Base-by-base conservation (phyloP, 2,113 vertebrate genomes). In the Atractosteus spatula region DNA sequence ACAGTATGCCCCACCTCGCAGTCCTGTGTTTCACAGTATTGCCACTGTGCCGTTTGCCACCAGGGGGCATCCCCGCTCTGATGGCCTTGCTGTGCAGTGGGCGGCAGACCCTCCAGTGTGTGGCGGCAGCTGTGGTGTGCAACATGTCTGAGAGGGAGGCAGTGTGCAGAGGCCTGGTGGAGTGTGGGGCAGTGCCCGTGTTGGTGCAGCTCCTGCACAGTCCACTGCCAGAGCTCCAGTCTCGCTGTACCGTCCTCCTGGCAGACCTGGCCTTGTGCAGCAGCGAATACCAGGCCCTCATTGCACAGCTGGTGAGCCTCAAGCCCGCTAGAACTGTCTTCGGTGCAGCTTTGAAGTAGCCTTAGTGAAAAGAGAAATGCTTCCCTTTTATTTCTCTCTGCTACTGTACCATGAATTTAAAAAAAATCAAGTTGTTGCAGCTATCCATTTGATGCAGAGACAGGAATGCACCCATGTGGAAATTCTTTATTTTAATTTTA, bases 241-340 rank as follows among this genome's bases (percentile, higher is more conserved):
- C 89, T 7, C 89, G 90, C 62, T 91, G 89, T 59, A 82, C 89
- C 2, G 76, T 91, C 55, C 77, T 93, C 73, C 80, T 93, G 0
- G 86, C 83, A 2, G 92, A 93, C 54, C 82, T 91, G 61, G 89
- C 90, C 3, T 81, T 80, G 56, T 84, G 80, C 59, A 62, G 78
- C 44, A 63, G 68, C 5, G 74, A 77, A 64, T 81, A 86, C 77
- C 86, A 87, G 78, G 75, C 70, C 55, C 69, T 80, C 12, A 85
- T 93, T 43, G 79, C 89, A 71, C 56, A 84, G 68, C 68, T 80
- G 69, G 92, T 91, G 79, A 85, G 90, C 47, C 47, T 51, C 5
- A 29, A 2, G 29, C 1, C 29, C 29, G 29, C 29, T 29, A 29
- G 29, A 29, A 29, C 29, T 29, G 29, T 29, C 29, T 29, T 29